Evolutionary conservation across 2,888 invertebrate genomes (phyloP).

Genomic region (Acronicta aceris): DNA sequence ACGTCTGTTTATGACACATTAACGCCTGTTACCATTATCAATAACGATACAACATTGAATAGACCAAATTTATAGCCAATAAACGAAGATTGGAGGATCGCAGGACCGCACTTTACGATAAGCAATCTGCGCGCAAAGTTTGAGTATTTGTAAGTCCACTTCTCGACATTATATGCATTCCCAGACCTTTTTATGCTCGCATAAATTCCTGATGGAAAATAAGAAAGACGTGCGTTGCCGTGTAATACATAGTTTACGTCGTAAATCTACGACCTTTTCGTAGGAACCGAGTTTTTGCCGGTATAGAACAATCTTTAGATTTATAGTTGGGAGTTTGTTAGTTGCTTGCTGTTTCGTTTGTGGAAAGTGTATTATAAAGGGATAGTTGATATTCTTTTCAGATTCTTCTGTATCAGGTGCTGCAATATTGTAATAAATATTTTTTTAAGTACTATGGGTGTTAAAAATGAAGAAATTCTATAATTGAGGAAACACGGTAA

Average conservation of each 20-base stretch:
- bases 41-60: constrained; percentile 82
- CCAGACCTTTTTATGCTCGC: constrained; percentile 79
- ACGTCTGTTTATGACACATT: constrained; percentile 60
- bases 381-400: constrained; percentile 7
- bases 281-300: constrained; percentile 39
- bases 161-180: constrained; percentile 82
- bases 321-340: constrained; percentile 45
- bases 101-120: constrained; percentile 84
- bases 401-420: not conserved
- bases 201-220: constrained; percentile 83
- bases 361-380: constrained; percentile 9
- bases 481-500: no score
- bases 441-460: no score
- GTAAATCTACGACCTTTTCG: constrained; percentile 59
- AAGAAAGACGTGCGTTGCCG: constrained; percentile 59
- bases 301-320: constrained; percentile 52
- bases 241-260: constrained; percentile 63
- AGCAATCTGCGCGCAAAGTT: constrained; percentile 81
- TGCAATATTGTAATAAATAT: no score
- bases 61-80: constrained; percentile 77
- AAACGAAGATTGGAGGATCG: constrained; percentile 87
- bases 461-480: no score
- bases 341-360: constrained; percentile 25
- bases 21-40: constrained; percentile 82
- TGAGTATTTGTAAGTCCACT: constrained; percentile 74